Base-by-base conservation (phyloP, 2,888 invertebrate genomes). In the Agonopterix heracliana region DNA sequence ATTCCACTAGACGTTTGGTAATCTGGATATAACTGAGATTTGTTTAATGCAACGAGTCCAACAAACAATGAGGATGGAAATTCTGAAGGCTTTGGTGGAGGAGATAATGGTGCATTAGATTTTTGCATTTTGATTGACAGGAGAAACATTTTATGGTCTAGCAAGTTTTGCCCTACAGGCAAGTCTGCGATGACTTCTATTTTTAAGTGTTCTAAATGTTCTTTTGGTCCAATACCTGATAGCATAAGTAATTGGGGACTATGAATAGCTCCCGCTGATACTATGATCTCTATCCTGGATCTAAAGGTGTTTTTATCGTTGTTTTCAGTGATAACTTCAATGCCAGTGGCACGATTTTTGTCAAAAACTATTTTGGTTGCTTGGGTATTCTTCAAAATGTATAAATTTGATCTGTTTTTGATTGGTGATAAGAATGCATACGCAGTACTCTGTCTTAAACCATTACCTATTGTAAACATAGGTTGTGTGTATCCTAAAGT, bases 31-130 rank as follows among this genome's bases (percentile, higher is more conserved):
- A 79, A 71, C 7, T 90, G 86, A 50, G 71, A 48, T 90, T 90
- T 61, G 91, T 93, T 49, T 90, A 85, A 26, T 90, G 92, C 5
- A 91, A 92, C 41, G 68, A 70, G 63, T 0, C 70, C 74, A 38
- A 59, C 45, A 2, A 70, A 60, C 2, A 53, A 42, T 10, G 54
- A 52, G 5, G 51, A 41, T 2, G 52, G 11, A 12, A 41, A 41
- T 17, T 17, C 17, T 17, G 17, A 8, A 11, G 8, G 41, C 11
- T n/a, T 8, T 10, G 41, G 12, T 41, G 12, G 8, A n/a, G 41
- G 8, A n/a, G 8, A 8, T 12, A 54, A 53, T 1, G 60, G 56
- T 2, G 60, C 54, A 58, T 78, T 72, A 42, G 76, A 78, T 3
- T 34, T 34, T 13, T 52, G 55, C 12, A 71, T 61, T 1, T 60